These are phyloP conservation scores for Pseudochirops corinnae DNA, from an alignment of 2,797 vertebrate genomes.

Conservation along the genomic window DNA sequence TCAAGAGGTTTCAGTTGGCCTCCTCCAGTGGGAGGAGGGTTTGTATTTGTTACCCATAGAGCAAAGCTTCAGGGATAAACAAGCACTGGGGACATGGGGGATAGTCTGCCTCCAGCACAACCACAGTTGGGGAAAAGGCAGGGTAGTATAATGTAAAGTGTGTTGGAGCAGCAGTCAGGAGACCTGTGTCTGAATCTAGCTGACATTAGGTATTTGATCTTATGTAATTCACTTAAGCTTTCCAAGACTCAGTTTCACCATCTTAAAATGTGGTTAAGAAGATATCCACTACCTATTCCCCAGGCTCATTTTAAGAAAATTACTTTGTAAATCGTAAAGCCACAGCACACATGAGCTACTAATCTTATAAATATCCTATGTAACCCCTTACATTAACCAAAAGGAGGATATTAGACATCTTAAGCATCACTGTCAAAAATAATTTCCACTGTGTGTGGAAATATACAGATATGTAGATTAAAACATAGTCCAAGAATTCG, in stretches of 20 bases:
- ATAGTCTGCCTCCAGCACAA: not conserved
- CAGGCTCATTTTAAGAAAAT: not conserved
- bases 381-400: not conserved
- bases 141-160: not conserved
- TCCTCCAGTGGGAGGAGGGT: not conserved
- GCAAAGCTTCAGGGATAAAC: not conserved
- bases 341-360: not conserved
- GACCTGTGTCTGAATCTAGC: not conserved
- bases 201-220: not conserved
- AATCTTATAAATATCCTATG: not conserved
- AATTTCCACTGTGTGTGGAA: slow-evolving; percentile 28
- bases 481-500: slow-evolving; percentile 46
- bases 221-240: not conserved
- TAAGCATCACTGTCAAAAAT: slow-evolving; percentile 36
- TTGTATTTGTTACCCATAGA: not conserved
- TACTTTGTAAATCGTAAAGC: not conserved
- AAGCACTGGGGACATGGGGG: not conserved
- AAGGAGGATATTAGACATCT: not conserved
- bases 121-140: not conserved
- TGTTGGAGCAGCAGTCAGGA: not conserved
- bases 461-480: slow-evolving; percentile 31
- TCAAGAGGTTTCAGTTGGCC: not conserved
- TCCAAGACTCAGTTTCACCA: not conserved
- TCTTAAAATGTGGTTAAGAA: not conserved
- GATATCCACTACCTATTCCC: not conserved